These are phyloP conservation scores for Enhydra lutris DNA, from an alignment of 2,113 vertebrate species.

Conservation along the genomic window DNA sequence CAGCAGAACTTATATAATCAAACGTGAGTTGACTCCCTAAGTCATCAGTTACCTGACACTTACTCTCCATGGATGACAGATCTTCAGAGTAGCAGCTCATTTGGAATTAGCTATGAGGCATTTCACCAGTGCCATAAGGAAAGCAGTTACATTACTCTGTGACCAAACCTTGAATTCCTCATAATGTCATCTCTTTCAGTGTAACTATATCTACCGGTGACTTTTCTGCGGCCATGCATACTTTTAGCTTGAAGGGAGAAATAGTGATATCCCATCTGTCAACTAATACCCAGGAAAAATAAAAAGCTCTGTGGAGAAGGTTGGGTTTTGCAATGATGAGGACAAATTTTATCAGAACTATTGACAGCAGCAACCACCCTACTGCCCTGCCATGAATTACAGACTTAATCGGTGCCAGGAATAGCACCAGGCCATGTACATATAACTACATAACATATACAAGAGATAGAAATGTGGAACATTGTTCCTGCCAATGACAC, in stretches of 20 bases:
- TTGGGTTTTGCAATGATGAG: background rate
- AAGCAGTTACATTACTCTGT: background rate
- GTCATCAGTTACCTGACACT: background rate
- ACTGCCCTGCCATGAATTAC: background rate
- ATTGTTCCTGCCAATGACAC: background rate
- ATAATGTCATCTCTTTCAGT: background rate
- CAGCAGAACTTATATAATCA: background rate
- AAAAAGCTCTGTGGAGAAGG: background rate
- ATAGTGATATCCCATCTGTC: background rate
- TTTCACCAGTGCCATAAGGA: background rate
- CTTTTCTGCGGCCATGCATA: background rate
- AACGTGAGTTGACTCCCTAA: background rate
- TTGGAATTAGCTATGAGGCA: background rate
- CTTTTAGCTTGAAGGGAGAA: slow-evolving; percentile 14
- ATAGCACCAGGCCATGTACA: background rate
- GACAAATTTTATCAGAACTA: background rate
- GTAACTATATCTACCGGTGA: background rate
- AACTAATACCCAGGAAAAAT: background rate
- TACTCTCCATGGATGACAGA: background rate
- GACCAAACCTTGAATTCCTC: background rate
- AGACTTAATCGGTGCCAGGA: background rate
- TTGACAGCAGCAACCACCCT: background rate
- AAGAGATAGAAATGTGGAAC: background rate
- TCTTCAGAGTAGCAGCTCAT: background rate
- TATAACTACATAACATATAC: background rate